Evolutionary conservation across 1,140 invertebrate genomes (phyloP).

Genomic region (Linepithema humile): DNA sequence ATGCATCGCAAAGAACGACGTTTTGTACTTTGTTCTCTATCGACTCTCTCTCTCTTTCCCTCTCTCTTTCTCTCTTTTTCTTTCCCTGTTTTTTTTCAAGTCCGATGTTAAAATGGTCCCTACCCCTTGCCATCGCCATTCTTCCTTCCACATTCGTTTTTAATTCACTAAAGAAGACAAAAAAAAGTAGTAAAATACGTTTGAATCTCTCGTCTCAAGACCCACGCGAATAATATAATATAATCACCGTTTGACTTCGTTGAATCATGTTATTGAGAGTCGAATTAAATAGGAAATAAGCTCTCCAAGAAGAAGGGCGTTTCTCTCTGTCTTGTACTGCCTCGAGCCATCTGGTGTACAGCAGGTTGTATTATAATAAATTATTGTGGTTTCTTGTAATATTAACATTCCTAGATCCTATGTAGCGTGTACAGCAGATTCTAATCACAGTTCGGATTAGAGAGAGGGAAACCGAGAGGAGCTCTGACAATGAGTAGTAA

Average conservation of each 20-base stretch:
- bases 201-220: constrained; percentile 63
- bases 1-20: background rate
- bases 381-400: constrained; percentile 84
- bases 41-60: background rate
- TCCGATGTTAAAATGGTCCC: constrained; percentile 72
- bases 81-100: constrained; percentile 34
- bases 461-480: constrained; percentile 69
- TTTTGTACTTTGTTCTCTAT: constrained; percentile 22
- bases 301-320: constrained; percentile 61
- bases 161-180: constrained; percentile 36
- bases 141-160: constrained; percentile 77
- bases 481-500: background rate
- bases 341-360: constrained; percentile 83
- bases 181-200: constrained; percentile 72
- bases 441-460: constrained; percentile 78
- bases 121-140: constrained; percentile 79
- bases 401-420: constrained; percentile 83
- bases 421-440: constrained; percentile 81
- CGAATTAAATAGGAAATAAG: constrained; percentile 40
- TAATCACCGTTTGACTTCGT: constrained; percentile 47
- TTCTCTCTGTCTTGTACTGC: constrained; percentile 77
- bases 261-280: constrained; percentile 42
- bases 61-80: background rate
- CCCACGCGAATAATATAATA: constrained; percentile 59
- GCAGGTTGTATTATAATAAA: constrained; percentile 84